Base-by-base conservation (phyloP, 2,113 vertebrate species). In the Misgurnus anguillicaudatus region DNA sequence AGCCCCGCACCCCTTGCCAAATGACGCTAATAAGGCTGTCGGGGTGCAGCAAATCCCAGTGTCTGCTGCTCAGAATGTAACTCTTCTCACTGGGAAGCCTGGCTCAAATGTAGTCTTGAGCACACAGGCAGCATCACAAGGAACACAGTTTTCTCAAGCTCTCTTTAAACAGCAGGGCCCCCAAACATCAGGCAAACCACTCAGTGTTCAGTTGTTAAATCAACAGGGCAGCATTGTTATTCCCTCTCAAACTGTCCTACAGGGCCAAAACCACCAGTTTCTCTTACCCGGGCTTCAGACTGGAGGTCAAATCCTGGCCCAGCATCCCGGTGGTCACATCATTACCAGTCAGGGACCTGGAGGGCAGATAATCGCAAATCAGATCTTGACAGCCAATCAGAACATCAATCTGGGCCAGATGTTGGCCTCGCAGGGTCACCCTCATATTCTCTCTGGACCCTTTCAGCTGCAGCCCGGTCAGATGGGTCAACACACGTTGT, bases 181-280 rank as follows among this genome's bases (percentile, higher is more conserved):
- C 0, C 93, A 92, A 5, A 75, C 91, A 9, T 88, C 96, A 4
- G 95, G 94, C 85, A 98, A 98, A 16, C 92, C 95, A 65, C 95
- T 98, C 83, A 98, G 97, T 11, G 93, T 98, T 8, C 96, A 99
- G 73, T 83, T 99, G 24, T 84, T 99, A 14, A 99, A 98, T 82
- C 96, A 98, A 82, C 91, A 92, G 60, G 94, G 95, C 89, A 98
- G 96, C 90, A 97, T 98, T 9, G 95, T 99, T 82, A 96, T 99
- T 86, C 97, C 96, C 0, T 96, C 96, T 1, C 96, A 96, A 84
- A 94, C 95, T 11, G 91, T 97, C 65, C 90, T 96, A 0, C 95
- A 95, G 85, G 92, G 94, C 47, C 89, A 95, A 88, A 96, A 97
- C 61, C 96, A 95, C 90, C 97, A 97, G 85, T 99, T 99, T 88